Base-by-base conservation (phyloP, 2,797 vertebrate species). In the Lithobates pipiens region DNA sequence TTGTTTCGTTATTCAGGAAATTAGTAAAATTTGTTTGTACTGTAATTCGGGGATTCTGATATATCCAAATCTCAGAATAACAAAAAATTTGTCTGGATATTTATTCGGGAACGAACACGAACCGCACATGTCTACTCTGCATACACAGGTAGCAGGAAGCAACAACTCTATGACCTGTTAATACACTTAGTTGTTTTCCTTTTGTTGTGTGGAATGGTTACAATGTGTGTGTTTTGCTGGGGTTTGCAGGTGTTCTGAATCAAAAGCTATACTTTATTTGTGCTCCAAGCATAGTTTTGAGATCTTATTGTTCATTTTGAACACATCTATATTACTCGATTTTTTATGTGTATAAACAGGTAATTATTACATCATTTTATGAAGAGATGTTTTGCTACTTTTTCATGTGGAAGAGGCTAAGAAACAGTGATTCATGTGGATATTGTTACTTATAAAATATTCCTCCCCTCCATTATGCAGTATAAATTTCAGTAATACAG, bases 381-480 rank as follows among this genome's bases (percentile, higher is more conserved):
- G 8, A 18, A 23, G 21, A 61, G 21, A 61, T 61, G 21, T 61
- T 61, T 61, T 23, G 5, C 54, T 61, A 2, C 10, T 61, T 61
- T 57, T 57, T 46, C 13, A 23, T 61, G 54, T 61, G 8, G 21
- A 61, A 61, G 54, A 23, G 21, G 21, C 21, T n/a, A 7, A 50
- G 13, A 15, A 57, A 61, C 21, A 23, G 54, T 61, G n/a, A 61
- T 61, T 61, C 21, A 7, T 61, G 54, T 61, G 21, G 6, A 9
- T 61, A 61, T 23, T 61, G 21, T 23, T 61, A 61, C 18, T 61
- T 4, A n/a, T 23, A 61, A 61, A 23, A 72, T 72, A 72, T 72
- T 72, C 70, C 70, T 72, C 70, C 70, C 36, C 34, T 72, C 9
- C 10, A 42, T 72, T 72, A 72, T 72, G 70, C 36, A n/a, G 70